Percentiles rank a stretch among this genome's conserved stretches.
phyloP scores from a whole-genome alignment of 2,888 invertebrate species.

The Baronia brevicornis region DNA sequence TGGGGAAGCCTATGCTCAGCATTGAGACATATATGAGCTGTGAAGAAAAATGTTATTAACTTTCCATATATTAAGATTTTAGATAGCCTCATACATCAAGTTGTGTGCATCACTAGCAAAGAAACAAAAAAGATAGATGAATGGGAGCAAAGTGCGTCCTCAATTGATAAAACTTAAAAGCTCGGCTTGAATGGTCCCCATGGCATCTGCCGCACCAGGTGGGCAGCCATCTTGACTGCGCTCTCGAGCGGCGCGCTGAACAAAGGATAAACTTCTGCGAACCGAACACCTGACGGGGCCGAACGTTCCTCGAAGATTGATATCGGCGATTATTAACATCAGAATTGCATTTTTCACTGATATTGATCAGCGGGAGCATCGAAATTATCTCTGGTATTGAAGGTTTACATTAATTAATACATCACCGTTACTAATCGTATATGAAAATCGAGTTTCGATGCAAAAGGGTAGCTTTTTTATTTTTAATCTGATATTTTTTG shows the following conservation, averaged over 20 bases:
- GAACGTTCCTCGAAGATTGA: slow-evolving; percentile 1
- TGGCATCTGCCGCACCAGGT: slow-evolving; percentile 62
- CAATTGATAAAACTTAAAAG: slow-evolving; percentile 65
- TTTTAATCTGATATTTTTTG: too few relatives aligned
- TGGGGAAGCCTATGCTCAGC: too few relatives aligned
- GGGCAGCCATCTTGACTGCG: slow-evolving; percentile 30
- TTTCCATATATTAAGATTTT: too few relatives aligned
- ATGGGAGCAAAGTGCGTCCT: slow-evolving; percentile 44
- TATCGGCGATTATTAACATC: slow-evolving; percentile 9
- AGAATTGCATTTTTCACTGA: slow-evolving; percentile 7
- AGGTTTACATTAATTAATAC: slow-evolving; percentile 10
- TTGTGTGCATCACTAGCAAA: background rate
- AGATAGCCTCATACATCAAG: too few relatives aligned
- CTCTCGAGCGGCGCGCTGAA: slow-evolving; percentile 32
- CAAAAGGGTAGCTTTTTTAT: too few relatives aligned
- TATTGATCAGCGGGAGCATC: slow-evolving; percentile 6
- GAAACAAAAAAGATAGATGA: slow-evolving; percentile 46
- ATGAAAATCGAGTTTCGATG: too few relatives aligned
- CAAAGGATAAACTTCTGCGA: too few relatives aligned
- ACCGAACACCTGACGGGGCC: slow-evolving; percentile 1
- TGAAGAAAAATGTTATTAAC: too few relatives aligned
- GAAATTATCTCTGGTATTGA: slow-evolving; percentile 6
- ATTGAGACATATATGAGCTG: too few relatives aligned
- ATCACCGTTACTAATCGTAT: slow-evolving; percentile 3
- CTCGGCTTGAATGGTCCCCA: slow-evolving; percentile 47